A percentile compares a stretch with the other conserved stretches of the same genome.
These are phyloP conservation scores for Hippopotamyrus pictus DNA, from an alignment of 2,797 vertebrate genomes.

Conservation along the genomic window DNA sequence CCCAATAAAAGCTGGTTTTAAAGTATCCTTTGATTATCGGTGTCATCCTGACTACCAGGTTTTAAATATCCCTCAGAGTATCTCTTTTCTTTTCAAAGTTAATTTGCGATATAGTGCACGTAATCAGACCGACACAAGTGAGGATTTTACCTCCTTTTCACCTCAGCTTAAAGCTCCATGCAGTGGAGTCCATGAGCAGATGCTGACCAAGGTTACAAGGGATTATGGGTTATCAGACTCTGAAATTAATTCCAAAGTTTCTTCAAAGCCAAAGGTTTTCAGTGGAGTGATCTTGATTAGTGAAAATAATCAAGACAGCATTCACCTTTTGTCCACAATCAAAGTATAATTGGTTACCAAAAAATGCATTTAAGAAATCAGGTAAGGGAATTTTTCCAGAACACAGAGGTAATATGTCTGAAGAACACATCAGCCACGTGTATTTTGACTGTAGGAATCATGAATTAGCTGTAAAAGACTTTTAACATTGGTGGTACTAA, in stretches of 20 bases:
- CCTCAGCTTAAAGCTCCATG: constrained; percentile 15
- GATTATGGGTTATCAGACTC: constrained; percentile 23
- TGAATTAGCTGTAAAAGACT: background rate
- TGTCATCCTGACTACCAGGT: background rate
- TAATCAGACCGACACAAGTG: background rate
- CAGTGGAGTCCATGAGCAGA: constrained; percentile 26
- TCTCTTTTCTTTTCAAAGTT: background rate
- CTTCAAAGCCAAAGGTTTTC: constrained; percentile 31
- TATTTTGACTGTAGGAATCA: background rate
- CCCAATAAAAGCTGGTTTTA: background rate
- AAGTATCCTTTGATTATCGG: background rate
- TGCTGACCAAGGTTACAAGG: constrained; percentile 32
- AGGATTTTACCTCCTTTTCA: background rate
- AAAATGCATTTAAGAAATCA: background rate
- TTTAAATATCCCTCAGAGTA: constrained; percentile 3
- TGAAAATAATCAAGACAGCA: constrained; percentile 22
- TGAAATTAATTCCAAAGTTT: constrained; percentile 35
- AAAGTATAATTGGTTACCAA: constrained; percentile 13
- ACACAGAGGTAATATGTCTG: background rate
- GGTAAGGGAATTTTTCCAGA: background rate
- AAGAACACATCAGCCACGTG: background rate
- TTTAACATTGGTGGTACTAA: background rate
- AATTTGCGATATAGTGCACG: background rate
- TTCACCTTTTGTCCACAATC: constrained; percentile 16
- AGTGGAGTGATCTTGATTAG: constrained; percentile 15